Conservation (phyloP, 1,140 invertebrate species). For the Conus betulinus region DNA sequence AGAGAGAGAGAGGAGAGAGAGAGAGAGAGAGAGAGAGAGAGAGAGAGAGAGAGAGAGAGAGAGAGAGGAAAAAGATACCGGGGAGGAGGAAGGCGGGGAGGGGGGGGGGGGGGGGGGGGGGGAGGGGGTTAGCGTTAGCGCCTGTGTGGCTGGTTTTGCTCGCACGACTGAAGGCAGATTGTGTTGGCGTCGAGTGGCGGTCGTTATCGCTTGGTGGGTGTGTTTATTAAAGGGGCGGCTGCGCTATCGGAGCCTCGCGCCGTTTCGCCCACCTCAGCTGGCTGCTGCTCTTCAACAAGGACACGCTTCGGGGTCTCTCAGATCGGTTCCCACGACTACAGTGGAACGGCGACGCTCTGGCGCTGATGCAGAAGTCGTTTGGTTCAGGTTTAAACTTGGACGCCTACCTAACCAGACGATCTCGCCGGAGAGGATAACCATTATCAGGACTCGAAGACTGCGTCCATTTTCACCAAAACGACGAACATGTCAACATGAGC, state of each 20-base stretch:
- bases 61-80: background rate
- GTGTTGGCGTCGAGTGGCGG: slow-evolving; percentile 16
- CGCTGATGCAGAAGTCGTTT: no score
- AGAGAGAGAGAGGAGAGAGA: slow-evolving; percentile 27
- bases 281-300: background rate
- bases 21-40: slow-evolving; percentile 28
- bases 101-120: background rate
- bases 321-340: no score
- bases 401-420: no score
- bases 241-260: background rate
- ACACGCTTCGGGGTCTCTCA: no score
- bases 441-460: no score
- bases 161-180: slow-evolving; percentile 5
- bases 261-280: no score
- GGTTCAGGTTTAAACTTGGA: no score
- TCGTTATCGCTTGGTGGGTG: background rate
- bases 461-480: no score
- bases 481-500: no score
- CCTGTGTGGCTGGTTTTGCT: slow-evolving; percentile 1
- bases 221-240: background rate
- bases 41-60: slow-evolving; percentile 3
- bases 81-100: background rate
- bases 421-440: no score
- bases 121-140: background rate
- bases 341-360: no score